Conservation (phyloP, 2,888 invertebrate genomes). For the Coelinius sp. region DNA sequence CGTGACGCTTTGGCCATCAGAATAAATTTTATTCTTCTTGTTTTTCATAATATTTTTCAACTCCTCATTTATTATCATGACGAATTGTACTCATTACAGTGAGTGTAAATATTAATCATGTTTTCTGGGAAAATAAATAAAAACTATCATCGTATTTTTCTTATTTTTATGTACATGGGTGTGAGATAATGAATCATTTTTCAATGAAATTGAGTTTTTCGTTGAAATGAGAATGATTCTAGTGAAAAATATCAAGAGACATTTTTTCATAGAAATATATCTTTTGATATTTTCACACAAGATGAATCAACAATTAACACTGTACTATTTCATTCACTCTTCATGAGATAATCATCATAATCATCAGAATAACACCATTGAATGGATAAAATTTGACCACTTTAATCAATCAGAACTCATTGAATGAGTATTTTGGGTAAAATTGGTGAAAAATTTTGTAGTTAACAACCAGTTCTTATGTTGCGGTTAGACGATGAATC, state of each 20-base stretch:
- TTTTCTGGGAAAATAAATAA: background rate
- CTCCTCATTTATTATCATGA: conserved; percentile 22
- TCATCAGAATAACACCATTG: too few relatives aligned
- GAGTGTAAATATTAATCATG: background rate
- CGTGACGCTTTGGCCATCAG: conserved; percentile 2
- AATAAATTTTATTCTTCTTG: conserved; percentile 10
- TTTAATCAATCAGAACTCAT: background rate
- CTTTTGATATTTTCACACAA: too few relatives aligned
- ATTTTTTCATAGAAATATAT: too few relatives aligned
- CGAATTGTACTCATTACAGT: conserved; percentile 12
- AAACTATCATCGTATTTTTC: background rate
- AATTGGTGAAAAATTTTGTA: background rate
- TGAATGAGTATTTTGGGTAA: background rate
- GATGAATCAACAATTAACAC: too few relatives aligned
- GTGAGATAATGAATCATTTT: background rate
- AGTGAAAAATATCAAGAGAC: too few relatives aligned
- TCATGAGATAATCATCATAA: too few relatives aligned
- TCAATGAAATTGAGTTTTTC: too few relatives aligned
- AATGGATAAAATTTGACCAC: too few relatives aligned
- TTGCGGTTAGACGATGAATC: conserved; percentile 60
- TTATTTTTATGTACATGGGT: background rate
- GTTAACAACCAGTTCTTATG: conserved; percentile 57
- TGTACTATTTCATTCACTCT: too few relatives aligned
- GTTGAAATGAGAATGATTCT: too few relatives aligned
- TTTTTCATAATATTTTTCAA: background rate